Conservation (phyloP, 2,888 invertebrate species). For the Agrotis exclamationis region DNA sequence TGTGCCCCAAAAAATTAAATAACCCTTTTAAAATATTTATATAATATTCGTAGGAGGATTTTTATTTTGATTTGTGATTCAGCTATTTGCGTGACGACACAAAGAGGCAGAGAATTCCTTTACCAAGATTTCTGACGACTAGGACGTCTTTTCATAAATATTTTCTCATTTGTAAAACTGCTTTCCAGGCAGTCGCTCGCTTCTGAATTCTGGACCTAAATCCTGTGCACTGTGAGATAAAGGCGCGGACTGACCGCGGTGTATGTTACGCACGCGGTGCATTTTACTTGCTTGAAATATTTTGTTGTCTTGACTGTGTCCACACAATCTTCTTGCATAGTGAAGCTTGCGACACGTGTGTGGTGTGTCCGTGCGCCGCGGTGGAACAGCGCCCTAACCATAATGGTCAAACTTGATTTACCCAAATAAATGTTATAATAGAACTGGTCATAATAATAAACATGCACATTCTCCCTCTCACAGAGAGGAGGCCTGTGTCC, state of each 20-base stretch:
- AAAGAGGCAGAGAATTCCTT: background rate
- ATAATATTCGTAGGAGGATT: conserved; percentile 11
- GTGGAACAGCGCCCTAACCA: too few relatives aligned
- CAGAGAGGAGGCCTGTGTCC: too few relatives aligned
- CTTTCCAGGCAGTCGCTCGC: background rate
- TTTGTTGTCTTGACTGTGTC: too few relatives aligned
- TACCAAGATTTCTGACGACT: background rate
- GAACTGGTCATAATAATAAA: conserved; percentile 16
- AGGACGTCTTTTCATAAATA: background rate
- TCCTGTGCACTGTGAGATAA: background rate
- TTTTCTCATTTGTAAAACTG: background rate
- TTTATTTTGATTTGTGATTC: background rate
- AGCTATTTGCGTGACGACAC: background rate
- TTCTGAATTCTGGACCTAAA: background rate
- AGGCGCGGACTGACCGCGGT: too few relatives aligned
- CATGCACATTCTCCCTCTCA: too few relatives aligned
- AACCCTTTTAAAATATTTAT: conserved; percentile 11
- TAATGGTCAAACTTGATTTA: background rate
- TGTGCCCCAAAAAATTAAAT: background rate
- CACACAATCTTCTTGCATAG: too few relatives aligned
- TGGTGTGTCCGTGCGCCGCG: too few relatives aligned
- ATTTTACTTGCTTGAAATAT: too few relatives aligned
- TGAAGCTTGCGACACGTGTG: too few relatives aligned
- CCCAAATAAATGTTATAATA: conserved; percentile 13
- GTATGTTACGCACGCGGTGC: too few relatives aligned